Conservation (phyloP, 2,888 invertebrate species). For the Nebria brevicollis region DNA sequence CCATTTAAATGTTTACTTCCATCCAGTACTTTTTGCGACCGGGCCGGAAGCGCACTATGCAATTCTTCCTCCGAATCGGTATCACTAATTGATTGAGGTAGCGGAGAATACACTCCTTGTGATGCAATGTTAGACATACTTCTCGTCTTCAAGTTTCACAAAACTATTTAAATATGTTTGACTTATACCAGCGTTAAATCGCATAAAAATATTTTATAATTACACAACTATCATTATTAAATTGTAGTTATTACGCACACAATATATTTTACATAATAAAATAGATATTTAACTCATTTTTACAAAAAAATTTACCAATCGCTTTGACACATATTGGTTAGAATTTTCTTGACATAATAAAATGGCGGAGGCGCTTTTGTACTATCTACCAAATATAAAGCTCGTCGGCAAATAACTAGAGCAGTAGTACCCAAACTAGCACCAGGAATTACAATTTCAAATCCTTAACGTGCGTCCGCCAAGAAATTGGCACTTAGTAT, state of each 20-base stretch:
- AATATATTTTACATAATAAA: conserved; percentile 29
- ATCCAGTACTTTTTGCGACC: conserved; percentile 47
- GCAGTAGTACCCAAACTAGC: too few relatives aligned
- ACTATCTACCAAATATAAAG: too few relatives aligned
- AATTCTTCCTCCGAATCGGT: conserved; percentile 81
- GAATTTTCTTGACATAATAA: conserved; percentile 34
- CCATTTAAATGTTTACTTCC: conserved; percentile 41
- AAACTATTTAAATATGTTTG: conserved; percentile 12
- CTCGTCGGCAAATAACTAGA: too few relatives aligned
- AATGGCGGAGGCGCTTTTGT: conserved; percentile 39
- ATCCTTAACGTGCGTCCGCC: too few relatives aligned
- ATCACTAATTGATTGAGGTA: conserved; percentile 81
- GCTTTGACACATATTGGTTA: conserved; percentile 27
- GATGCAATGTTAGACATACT: conserved; percentile 52
- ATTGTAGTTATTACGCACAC: conserved; percentile 21
- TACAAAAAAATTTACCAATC: conserved; percentile 1
- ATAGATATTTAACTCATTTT: conserved; percentile 22
- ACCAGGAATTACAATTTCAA: too few relatives aligned
- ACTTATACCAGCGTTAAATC: conserved; percentile 11
- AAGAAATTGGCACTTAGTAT: too few relatives aligned
- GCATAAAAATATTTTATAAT: not conserved
- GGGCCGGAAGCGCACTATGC: conserved; percentile 55
- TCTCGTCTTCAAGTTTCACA: conserved; percentile 11
- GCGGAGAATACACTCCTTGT: conserved; percentile 75
- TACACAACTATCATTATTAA: conserved; percentile 16